Percentiles rank a stretch among this genome's conserved stretches.
Evolutionary conservation across 2,888 invertebrate genomes (phyloP).

Genomic region (Caenorhabditis wallacei): DNA sequence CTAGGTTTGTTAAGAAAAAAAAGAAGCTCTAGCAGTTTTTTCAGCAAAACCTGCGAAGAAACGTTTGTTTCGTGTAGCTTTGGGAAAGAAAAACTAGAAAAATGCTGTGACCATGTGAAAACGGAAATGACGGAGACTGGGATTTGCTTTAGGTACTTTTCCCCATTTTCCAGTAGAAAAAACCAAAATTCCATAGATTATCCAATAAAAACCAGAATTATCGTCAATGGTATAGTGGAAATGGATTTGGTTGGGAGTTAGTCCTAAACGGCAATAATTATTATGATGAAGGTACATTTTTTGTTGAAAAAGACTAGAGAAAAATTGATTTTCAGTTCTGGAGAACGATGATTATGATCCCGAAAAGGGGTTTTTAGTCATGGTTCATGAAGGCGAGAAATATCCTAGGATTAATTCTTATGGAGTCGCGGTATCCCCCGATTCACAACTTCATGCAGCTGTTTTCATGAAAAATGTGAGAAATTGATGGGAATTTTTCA

Average conservation of each 20-base stretch:
- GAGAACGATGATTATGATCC: neutral
- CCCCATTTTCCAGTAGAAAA: too few species aligned
- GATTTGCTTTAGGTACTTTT: conserved; percentile 59
- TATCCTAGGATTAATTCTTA: conserved; percentile 64
- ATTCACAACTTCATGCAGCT: conserved; percentile 67
- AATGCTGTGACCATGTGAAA: conserved; percentile 68
- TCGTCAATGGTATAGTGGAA: conserved; percentile 72
- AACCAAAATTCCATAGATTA: conserved; percentile 54
- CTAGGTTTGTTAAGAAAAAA: conserved; percentile 47
- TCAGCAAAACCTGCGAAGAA: conserved; percentile 66
- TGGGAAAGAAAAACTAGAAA: conserved; percentile 54
- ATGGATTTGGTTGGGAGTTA: conserved; percentile 72
- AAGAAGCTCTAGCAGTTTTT: neutral
- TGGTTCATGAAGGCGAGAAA: conserved; percentile 66
- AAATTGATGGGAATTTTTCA: too few species aligned
- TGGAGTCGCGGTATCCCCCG: conserved; percentile 68
- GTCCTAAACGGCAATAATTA: conserved; percentile 62
- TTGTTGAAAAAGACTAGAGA: neutral
- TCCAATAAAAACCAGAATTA: conserved; percentile 49
- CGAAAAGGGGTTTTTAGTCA: conserved; percentile 66
- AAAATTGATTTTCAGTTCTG: neutral
- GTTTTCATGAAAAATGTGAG: conserved; percentile 72
- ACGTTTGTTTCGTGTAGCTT: conserved; percentile 72
- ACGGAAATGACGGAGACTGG: conserved; percentile 72
- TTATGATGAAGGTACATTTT: neutral